Base-by-base conservation (phyloP, 2,797 vertebrate genomes). In the Chelmon rostratus region DNA sequence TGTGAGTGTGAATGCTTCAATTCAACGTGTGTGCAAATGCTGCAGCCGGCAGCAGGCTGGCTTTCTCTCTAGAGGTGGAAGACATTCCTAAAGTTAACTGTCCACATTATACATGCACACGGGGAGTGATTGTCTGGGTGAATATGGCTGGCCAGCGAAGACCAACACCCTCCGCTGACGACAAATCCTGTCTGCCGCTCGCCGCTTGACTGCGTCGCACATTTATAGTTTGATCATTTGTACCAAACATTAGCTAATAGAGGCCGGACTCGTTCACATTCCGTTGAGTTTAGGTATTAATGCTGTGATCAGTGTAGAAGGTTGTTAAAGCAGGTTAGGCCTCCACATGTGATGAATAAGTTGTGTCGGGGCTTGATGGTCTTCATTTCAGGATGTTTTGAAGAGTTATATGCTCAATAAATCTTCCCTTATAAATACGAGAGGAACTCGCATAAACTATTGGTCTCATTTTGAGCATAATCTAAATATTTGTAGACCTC, bases 11-110 rank as follows among this genome's bases (percentile, higher is more conserved):
- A 81, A 81, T 73, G 50, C 63, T 68, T 69, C 25, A 80, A 1
- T 68, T 77, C n/a, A 76, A 74, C 10, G 8, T 52, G 62, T 72
- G 61, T 46, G 49, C 3, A 71, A 46, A 81, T 54, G 42, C 61
- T 59, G 61, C 42, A 67, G 57, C 73, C 31, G 38, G 37, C 74
- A 78, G 64, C 68, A 68, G 37, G 49, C 73, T 82, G 54, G 15
- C 71, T 54, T 70, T 83, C 74, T 65, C 79, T 86, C 79, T 25
- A 19, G 81, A 85, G 81, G 73, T 79, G 57, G 70, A 75, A 63
- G 80, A 90, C 89, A 93, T 95, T 94, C 89, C 92, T 90, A 18
- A 78, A 81, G 74, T 91, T 92, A 91, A 90, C 86, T 79, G 88
- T 91, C 85, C 86, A 81, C 78, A 87, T 86, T 89, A 84, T 91